Conservation (phyloP, 2,888 invertebrate genomes). For the Polydrusus pterygomalis region DNA sequence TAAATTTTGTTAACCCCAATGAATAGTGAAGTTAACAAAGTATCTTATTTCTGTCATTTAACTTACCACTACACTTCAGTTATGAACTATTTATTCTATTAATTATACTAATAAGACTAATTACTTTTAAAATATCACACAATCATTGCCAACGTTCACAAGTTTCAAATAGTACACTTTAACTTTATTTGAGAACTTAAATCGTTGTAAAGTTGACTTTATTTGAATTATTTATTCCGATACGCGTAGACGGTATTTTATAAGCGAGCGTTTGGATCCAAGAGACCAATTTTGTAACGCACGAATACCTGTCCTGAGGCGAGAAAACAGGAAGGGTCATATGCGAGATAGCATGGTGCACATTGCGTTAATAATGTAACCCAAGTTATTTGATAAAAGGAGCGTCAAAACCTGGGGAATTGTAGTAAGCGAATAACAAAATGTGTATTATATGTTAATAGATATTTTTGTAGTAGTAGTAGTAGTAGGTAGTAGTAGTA, state of each 20-base stretch:
- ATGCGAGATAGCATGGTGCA: background rate
- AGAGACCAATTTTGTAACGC: slow-evolving; percentile 1
- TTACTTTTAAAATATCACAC: too few species aligned
- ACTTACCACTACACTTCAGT: too few species aligned
- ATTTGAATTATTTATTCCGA: slow-evolving; percentile 5
- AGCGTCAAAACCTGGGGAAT: too few species aligned
- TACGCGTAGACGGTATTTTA: background rate
- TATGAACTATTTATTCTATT: too few species aligned
- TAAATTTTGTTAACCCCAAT: too few species aligned
- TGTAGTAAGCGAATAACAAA: too few species aligned
- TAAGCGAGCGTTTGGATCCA: background rate
- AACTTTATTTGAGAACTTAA: background rate
- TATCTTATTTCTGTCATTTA: too few species aligned
- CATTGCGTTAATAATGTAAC: slow-evolving; percentile 3
- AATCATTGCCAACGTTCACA: background rate
- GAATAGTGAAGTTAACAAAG: too few species aligned
- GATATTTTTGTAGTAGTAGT: too few species aligned
- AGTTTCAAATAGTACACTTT: background rate
- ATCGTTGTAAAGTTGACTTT: slow-evolving; percentile 2
- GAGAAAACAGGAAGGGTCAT: slow-evolving; percentile 3
- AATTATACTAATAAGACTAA: too few species aligned
- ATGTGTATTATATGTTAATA: too few species aligned
- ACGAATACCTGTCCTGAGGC: background rate
- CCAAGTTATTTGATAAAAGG: background rate
- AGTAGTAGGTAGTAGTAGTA: too few species aligned